phyloP scores from a whole-genome alignment of 2,888 invertebrate species.

The Prosopocoilus inquinatus region DNA sequence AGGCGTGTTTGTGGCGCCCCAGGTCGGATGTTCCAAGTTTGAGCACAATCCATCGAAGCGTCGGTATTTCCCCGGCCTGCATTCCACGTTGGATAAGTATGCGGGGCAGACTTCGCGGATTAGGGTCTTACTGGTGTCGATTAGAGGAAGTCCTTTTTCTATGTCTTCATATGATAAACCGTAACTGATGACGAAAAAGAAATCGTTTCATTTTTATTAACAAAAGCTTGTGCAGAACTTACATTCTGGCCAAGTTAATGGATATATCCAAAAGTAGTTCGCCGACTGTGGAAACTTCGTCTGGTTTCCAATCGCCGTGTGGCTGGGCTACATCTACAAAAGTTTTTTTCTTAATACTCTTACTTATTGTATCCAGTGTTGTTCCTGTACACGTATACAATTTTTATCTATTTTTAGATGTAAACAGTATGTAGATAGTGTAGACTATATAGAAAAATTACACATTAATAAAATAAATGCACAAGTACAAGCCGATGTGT shows the following conservation, averaged over 20 bases:
- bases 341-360: slow-evolving; percentile 14
- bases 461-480: too few species aligned
- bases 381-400: too few species aligned
- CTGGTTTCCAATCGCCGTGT: slow-evolving; percentile 78
- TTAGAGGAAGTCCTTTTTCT: slow-evolving; percentile 80
- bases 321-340: slow-evolving; percentile 77
- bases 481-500: too few species aligned
- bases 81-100: slow-evolving; percentile 82
- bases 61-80: slow-evolving; percentile 84
- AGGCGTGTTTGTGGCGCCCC: slow-evolving; percentile 83
- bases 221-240: slow-evolving; percentile 21
- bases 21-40: slow-evolving; percentile 83
- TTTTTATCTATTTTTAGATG: too few species aligned
- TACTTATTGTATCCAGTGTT: too few species aligned
- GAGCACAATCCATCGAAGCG: slow-evolving; percentile 86
- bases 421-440: too few species aligned
- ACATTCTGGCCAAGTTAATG: slow-evolving; percentile 74
- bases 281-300: slow-evolving; percentile 82
- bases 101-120: slow-evolving; percentile 86
- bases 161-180: slow-evolving; percentile 82
- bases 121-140: slow-evolving; percentile 84
- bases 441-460: too few species aligned
- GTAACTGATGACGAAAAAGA: slow-evolving; percentile 59
- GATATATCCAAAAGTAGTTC: slow-evolving; percentile 84
- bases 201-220: neutral